phyloP scores from a whole-genome alignment of 2,113 vertebrate genomes.

The Speoplatyrhinus poulsoni region DNA sequence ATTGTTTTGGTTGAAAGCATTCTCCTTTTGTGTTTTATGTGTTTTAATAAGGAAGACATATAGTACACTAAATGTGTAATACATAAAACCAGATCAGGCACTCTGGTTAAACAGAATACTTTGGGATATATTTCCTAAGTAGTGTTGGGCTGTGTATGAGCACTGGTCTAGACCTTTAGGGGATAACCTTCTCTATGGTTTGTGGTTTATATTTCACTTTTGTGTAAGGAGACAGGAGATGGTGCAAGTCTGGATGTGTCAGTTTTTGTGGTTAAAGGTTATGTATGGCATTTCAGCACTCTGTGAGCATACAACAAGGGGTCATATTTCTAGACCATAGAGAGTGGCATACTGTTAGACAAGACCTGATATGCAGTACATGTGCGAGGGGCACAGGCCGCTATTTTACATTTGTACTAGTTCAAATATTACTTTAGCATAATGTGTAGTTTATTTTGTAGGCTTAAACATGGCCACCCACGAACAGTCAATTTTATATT shows the following conservation, averaged over 20 bases:
- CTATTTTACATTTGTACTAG: not conserved
- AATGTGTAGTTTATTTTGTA: not conserved
- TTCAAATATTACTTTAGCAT: not conserved
- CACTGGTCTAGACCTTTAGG: slow-evolving; percentile 51
- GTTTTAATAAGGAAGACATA: slow-evolving; percentile 15
- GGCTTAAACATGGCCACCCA: not conserved
- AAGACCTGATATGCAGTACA: slow-evolving; percentile 14
- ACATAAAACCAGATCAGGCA: slow-evolving; percentile 30
- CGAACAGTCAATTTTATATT: not conserved
- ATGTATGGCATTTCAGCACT: slow-evolving; percentile 62
- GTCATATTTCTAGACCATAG: slow-evolving; percentile 56
- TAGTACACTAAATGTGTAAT: slow-evolving; percentile 41
- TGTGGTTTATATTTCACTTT: slow-evolving; percentile 58
- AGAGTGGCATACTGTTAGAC: slow-evolving; percentile 18
- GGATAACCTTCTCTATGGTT: slow-evolving; percentile 63
- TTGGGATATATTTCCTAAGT: slow-evolving; percentile 47
- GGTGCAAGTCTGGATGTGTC: slow-evolving; percentile 34
- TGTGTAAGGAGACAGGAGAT: slow-evolving; percentile 56
- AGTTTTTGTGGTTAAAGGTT: slow-evolving; percentile 49
- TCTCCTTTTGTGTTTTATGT: slow-evolving; percentile 9
- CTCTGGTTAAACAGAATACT: slow-evolving; percentile 46
- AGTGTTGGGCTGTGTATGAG: slow-evolving; percentile 41
- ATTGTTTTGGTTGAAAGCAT: slow-evolving; percentile 15
- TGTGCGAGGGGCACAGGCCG: slow-evolving; percentile 10
- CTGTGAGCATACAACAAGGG: slow-evolving; percentile 55